Base-by-base conservation (phyloP, 2,113 vertebrate species). In the Macroglossus sobrinus region DNA sequence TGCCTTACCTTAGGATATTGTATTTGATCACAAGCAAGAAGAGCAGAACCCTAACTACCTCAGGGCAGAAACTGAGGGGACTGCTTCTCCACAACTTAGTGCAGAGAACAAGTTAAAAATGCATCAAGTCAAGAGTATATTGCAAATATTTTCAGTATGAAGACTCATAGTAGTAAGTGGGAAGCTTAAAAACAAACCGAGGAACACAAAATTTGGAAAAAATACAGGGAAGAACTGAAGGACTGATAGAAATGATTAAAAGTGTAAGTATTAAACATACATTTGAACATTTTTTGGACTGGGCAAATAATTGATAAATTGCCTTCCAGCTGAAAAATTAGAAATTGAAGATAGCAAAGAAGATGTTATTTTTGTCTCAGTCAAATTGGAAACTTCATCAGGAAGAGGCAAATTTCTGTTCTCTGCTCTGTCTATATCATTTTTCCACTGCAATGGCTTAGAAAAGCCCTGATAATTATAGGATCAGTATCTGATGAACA, bases 191-290 rank as follows among this genome's bases (percentile, higher is more conserved):
- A 85, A 66, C 18, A 68, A 94, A 66, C 4, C 11, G 7, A 38
- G 22, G 14, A 26, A 64, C 19, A 47, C 12, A 12, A 35, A 72
- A 61, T 63, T 89, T 89, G 33, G 6, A 72, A 64, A 84, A 91
- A 95, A 68, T n/a, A n/a, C 50, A 87, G 93, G 59, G 13, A 84
- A 84, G 47, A 91, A 80, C 0, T 69, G 22, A 64, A 69, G 22
- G 68, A 91, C 40, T 86, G 10, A 10, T 19, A 74, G 14, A 47
- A 59, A n/a, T 84, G 35, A 66, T 71, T 40, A 21, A 89, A 94
- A 89, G 75, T 53, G 92, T 95, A 95, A 97, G 95, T 95, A 40
- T 40, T 80, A 47, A 28, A 14, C 6, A 93, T 69, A 16, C 5
- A 87, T 74, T 78, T 92, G 45, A 87, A 21, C 5, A 79, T 9